Conservation (phyloP, 2,888 invertebrate genomes). For the Adela reaumurella region DNA sequence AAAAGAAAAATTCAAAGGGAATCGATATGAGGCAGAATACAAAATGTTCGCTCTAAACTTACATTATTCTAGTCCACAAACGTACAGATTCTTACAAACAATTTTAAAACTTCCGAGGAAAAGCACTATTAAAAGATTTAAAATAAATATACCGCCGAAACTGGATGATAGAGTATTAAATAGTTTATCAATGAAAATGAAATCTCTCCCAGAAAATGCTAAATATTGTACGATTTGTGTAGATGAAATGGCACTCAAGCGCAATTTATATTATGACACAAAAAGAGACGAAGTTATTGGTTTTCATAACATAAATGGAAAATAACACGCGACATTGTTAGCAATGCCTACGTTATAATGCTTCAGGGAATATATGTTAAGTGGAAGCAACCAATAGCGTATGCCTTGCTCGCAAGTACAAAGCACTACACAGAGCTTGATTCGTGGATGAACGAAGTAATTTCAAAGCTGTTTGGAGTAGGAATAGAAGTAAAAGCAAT, state of each 20-base stretch:
- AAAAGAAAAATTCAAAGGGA: constrained; percentile 1
- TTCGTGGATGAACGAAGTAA: not conserved
- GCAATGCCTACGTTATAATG: not conserved
- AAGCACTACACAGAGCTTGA: too few species aligned
- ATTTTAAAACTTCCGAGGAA: not conserved
- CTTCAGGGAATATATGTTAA: not conserved
- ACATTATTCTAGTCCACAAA: not conserved
- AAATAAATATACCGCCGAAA: not conserved
- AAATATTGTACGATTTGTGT: not conserved
- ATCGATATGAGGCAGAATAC: not conserved
- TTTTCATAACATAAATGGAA: not conserved
- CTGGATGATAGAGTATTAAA: constrained; percentile 1
- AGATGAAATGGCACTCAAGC: not conserved
- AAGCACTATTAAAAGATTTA: not conserved
- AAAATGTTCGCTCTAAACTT: constrained; percentile 1
- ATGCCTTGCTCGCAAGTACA: not conserved
- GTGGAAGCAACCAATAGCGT: not conserved
- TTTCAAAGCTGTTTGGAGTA: not conserved
- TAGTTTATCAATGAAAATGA: not conserved
- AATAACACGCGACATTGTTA: not conserved
- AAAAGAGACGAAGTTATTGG: not conserved
- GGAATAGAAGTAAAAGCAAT: not conserved
- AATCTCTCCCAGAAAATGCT: constrained; percentile 1
- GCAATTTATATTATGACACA: not conserved
- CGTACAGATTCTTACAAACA: constrained; percentile 1